Evolutionary conservation across 2,113 vertebrate species (phyloP).

Genomic region (Cettia cetti): DNA sequence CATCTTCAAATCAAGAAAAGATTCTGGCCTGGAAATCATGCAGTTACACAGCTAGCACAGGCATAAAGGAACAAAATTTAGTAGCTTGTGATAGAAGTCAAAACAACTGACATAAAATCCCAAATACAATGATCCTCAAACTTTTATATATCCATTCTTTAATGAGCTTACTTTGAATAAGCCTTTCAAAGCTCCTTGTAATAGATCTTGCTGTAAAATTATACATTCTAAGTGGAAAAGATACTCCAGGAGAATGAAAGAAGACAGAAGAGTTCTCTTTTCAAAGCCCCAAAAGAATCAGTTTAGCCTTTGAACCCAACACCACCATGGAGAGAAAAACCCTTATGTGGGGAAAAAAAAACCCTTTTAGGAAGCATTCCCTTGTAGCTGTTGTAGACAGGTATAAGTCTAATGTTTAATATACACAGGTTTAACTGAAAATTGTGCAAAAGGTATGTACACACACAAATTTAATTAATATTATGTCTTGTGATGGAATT

Average conservation of each 20-base stretch:
- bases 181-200: background rate
- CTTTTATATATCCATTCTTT: background rate
- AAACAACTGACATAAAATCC: conserved; percentile 4
- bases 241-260: background rate
- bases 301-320: background rate
- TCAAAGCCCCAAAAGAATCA: background rate
- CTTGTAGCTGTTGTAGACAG: background rate
- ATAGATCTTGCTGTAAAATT: background rate
- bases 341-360: background rate
- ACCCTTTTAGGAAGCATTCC: background rate
- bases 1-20: conserved; percentile 9
- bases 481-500: background rate
- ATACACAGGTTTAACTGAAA: background rate
- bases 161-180: background rate
- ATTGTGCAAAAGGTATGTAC: background rate
- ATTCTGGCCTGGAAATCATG: background rate
- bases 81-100: background rate
- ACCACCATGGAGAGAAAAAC: background rate
- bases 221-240: background rate
- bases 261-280: background rate
- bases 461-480: background rate
- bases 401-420: background rate
- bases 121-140: background rate
- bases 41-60: background rate
- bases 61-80: background rate